Conservation (phyloP, 2,888 invertebrate genomes). For the Apotomis capreana region DNA sequence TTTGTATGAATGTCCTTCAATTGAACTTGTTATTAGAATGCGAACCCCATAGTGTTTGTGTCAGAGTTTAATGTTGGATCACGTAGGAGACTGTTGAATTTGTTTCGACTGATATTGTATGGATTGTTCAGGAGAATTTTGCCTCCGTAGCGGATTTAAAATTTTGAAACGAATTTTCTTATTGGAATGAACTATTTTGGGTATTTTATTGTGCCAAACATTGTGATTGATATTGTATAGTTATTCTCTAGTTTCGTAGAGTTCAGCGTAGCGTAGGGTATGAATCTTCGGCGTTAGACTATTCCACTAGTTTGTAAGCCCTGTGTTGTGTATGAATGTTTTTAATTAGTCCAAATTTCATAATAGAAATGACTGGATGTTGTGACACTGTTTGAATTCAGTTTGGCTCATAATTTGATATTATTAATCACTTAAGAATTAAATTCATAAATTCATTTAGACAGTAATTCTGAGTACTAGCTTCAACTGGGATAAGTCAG, state of each 20-base stretch:
- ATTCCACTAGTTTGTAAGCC: constrained; percentile 52
- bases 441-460: neutral
- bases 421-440: constrained; percentile 6
- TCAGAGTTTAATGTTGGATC: neutral
- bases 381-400: constrained; percentile 20
- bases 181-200: constrained; percentile 14
- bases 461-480: constrained; percentile 5
- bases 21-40: neutral
- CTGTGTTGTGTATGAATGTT: constrained; percentile 35
- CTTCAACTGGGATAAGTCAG: constrained; percentile 30
- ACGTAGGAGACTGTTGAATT: neutral
- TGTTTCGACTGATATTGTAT: constrained; percentile 21
- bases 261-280: constrained; percentile 37
- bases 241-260: neutral
- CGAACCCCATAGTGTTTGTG: neutral
- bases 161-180: neutral
- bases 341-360: neutral
- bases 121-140: neutral
- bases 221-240: neutral
- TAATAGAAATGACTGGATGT: constrained; percentile 16
- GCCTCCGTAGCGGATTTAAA: neutral
- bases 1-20: no score
- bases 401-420: constrained; percentile 3
- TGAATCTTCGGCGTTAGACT: constrained; percentile 45
- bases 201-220: constrained; percentile 15